Base-by-base conservation (phyloP, 37 sponge, comb jelly and placozoan species). In the Ephydatia muelleri region DNA sequence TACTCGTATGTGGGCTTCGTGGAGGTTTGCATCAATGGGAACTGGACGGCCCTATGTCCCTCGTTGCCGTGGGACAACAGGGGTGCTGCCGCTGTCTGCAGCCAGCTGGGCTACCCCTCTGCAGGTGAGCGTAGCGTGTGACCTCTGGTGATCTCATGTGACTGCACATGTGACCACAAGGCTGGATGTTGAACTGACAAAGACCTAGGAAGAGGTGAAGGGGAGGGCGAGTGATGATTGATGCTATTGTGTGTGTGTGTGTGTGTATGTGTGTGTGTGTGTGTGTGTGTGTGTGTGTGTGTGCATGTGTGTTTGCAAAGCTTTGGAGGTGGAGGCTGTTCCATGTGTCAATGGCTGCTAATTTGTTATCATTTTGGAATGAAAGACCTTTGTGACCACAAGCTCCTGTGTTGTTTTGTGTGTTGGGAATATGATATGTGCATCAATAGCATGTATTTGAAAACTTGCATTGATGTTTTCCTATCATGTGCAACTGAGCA, bases 261-360 rank as follows among this genome's bases (percentile, higher is more conserved):
- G 31, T 78, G 31, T 49, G 65, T 78, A 28, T 78, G 79, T 78
- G 65, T n/a, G 79, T 78, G 65, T 31, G 40, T 78, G 65, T 49
- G 79, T 47, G 76, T 38, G 76, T 39, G 39, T 36, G 76, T 39
- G 76, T 76, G 37, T 76, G 40, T 36, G 40, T 68, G 29, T 28
- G 70, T 68, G 29, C 70, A 5, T 68, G 26, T 26, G 70, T 9
- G 11, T 68, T 68, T 9, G 43, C 43, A 43, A n/a, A n/a, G n/a
- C n/a, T n/a, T n/a, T n/a, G n/a, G n/a, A n/a, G n/a, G n/a, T n/a
- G n/a, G n/a, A n/a, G n/a, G n/a, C n/a, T n/a, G n/a, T 43, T 43
- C 6, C 6, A 43, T 43, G 3, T 43, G 6, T 43, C 43, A 43
- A 43, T 43, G 43, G 6, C 6, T n/a, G n/a, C n/a, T n/a, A n/a